Conservation (phyloP, 2,797 vertebrate species). For the Emys orbicularis region DNA sequence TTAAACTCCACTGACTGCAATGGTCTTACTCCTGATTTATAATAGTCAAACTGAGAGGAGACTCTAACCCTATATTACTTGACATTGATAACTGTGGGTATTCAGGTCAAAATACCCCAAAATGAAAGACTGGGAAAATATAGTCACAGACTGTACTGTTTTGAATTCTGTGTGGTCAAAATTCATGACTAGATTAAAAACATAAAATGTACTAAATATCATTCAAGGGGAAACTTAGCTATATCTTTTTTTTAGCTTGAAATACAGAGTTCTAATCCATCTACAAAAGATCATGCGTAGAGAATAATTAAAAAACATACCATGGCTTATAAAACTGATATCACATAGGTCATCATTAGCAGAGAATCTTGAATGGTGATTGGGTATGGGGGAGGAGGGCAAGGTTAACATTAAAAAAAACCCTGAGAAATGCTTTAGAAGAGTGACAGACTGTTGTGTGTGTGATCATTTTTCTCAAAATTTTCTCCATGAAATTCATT, state of each 20-base stretch:
- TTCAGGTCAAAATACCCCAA: neutral
- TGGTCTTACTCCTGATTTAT: neutral
- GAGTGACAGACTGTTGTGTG: neutral
- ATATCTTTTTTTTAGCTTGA: neutral
- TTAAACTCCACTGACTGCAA: neutral
- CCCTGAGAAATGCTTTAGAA: neutral
- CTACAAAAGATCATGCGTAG: neutral
- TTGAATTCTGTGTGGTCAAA: slow-evolving; percentile 8
- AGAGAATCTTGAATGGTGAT: neutral
- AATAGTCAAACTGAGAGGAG: neutral
- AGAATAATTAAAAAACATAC: neutral
- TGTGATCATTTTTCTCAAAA: neutral
- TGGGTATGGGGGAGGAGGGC: no score
- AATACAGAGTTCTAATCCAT: neutral
- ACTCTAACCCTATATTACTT: neutral
- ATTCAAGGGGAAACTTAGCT: neutral
- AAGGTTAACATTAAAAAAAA: neutral
- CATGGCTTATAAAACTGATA: neutral
- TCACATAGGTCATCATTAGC: neutral
- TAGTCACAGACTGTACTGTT: neutral
- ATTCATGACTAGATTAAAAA: neutral
- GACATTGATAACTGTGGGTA: neutral
- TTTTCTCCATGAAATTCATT: neutral
- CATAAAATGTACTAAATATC: no score
- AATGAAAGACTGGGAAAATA: neutral